Conservation (phyloP, 2,888 invertebrate species). For the Tenthredo notha region DNA sequence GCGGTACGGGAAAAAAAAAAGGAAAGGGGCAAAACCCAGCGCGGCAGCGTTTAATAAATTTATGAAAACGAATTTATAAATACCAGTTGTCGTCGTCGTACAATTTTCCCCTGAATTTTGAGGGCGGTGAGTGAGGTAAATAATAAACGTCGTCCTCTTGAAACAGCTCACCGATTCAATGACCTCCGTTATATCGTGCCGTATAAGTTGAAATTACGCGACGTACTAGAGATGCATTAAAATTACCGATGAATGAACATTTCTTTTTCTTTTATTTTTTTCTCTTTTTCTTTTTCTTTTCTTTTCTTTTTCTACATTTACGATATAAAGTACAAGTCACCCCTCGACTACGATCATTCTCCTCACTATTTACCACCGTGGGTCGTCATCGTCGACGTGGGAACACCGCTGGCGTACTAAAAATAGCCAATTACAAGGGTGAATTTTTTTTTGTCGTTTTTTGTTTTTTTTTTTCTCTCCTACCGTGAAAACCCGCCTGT, state of each 20-base stretch:
- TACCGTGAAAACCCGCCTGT: neutral
- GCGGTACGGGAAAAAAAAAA: neutral
- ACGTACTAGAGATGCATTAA: neutral
- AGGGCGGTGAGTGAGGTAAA: conserved; percentile 33
- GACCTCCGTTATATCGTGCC: neutral
- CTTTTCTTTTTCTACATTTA: neutral
- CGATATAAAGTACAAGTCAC: neutral
- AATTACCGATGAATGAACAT: neutral
- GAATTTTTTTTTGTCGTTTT: neutral
- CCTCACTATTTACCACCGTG: neutral
- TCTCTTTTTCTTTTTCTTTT: neutral
- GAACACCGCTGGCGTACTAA: conserved; percentile 18
- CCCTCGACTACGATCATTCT: neutral
- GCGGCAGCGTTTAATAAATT: conserved; percentile 47
- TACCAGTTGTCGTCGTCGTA: conserved; percentile 37
- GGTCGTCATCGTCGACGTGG: neutral
- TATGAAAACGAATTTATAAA: conserved; percentile 53
- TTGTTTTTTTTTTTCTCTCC: conserved; percentile 1
- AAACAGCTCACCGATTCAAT: conserved; percentile 21
- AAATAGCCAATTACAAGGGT: conserved; percentile 37
- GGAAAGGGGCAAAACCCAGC: conserved; percentile 32
- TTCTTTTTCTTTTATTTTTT: neutral
- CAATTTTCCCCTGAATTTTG: conserved; percentile 24
- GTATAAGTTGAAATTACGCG: no score
- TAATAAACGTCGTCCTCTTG: conserved; percentile 39